Conservation (phyloP, 1,140 invertebrate genomes). For the Listronotus oregonensis region DNA sequence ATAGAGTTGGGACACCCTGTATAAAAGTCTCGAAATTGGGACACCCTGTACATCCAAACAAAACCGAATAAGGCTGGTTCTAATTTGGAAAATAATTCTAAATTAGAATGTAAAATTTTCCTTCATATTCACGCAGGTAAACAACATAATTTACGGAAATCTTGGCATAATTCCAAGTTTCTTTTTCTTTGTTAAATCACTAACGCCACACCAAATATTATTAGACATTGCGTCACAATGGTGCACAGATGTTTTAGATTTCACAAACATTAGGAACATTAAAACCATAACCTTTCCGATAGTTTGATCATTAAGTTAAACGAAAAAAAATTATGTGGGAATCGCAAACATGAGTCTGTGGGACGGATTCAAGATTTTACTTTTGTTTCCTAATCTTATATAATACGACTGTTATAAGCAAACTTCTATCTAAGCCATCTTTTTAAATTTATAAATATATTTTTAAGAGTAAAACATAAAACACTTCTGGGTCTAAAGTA, state of each 20-base stretch:
- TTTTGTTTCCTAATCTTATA: not conserved
- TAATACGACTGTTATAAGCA: too few species aligned
- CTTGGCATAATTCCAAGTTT: not conserved
- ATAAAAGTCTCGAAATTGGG: too few species aligned
- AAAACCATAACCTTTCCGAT: not conserved
- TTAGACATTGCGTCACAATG: constrained; percentile 7
- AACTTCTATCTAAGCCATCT: too few species aligned
- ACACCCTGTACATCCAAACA: too few species aligned
- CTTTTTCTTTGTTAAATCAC: constrained; percentile 1
- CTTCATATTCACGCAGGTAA: too few species aligned
- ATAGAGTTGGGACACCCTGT: too few species aligned
- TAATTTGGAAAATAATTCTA: too few species aligned
- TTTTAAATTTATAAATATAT: too few species aligned
- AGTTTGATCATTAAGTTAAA: not conserved
- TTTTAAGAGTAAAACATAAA: too few species aligned
- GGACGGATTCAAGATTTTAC: not conserved
- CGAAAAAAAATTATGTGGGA: not conserved
- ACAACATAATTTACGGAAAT: not conserved
- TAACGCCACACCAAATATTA: constrained; percentile 8
- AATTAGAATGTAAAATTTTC: too few species aligned
- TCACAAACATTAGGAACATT: not conserved
- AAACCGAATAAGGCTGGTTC: too few species aligned
- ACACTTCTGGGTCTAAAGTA: too few species aligned
- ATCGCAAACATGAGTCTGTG: not conserved
- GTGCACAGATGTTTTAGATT: constrained; percentile 7